phyloP scores from a whole-genome alignment of 2,113 vertebrate genomes.

The Oreochromis aureus region DNA sequence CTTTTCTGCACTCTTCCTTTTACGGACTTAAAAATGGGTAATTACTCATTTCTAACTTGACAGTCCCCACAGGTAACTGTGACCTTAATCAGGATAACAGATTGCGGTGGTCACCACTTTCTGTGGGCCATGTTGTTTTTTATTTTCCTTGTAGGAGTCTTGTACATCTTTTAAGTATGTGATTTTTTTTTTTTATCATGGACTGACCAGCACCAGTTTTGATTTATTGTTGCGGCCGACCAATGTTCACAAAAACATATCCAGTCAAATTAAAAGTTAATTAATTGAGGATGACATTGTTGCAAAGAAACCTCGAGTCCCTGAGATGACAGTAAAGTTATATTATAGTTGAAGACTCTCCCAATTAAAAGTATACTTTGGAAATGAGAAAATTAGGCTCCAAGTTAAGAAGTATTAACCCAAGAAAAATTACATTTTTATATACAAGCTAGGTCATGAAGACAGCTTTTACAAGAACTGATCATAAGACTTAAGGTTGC shows the following conservation, averaged over 20 bases:
- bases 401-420: background rate
- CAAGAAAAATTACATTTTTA: background rate
- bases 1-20: background rate
- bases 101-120: background rate
- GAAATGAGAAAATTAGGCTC: background rate
- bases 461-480: background rate
- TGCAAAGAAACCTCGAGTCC: conserved; percentile 26
- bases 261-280: conserved; percentile 56
- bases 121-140: background rate
- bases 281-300: conserved; percentile 44
- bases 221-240: background rate
- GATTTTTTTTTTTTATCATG: background rate
- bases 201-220: background rate
- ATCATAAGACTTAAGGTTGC: background rate
- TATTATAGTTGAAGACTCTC: background rate
- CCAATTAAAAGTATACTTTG: background rate
- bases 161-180: background rate
- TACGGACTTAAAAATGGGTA: background rate
- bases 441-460: background rate
- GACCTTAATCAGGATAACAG: conserved; percentile 9
- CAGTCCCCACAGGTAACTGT: background rate
- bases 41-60: conserved; percentile 13
- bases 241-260: background rate
- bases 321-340: conserved; percentile 14
- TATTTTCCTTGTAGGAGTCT: background rate